Percentiles rank a stretch among this genome's conserved stretches.
Conservation (phyloP, 2,888 invertebrate genomes). For the Tholera decimalis region DNA sequence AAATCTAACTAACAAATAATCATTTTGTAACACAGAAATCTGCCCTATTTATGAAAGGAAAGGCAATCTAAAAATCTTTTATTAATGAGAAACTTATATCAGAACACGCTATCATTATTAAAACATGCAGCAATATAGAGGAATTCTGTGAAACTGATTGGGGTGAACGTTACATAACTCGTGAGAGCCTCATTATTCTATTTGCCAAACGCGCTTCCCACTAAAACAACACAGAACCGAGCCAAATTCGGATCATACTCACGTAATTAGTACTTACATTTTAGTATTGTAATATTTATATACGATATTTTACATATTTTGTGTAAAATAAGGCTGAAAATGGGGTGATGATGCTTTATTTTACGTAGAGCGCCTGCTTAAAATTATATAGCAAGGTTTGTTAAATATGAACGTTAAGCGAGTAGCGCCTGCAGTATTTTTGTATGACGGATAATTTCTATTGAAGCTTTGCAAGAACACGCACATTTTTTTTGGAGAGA, state of each 20-base stretch:
- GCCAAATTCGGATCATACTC: constrained; percentile 73
- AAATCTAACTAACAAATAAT: too few relatives aligned
- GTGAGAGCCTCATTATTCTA: constrained; percentile 74
- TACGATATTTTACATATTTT: constrained; percentile 37
- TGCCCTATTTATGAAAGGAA: too few relatives aligned
- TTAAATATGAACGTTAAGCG: not conserved
- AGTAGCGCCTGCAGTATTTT: constrained; percentile 33
- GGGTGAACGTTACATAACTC: constrained; percentile 60
- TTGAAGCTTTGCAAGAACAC: constrained; percentile 6
- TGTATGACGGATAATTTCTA: constrained; percentile 4
- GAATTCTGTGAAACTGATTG: constrained; percentile 60
- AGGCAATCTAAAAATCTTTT: too few relatives aligned
- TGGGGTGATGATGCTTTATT: constrained; percentile 26
- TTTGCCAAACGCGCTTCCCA: constrained; percentile 76
- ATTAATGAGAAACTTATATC: too few relatives aligned
- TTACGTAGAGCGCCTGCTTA: constrained; percentile 47
- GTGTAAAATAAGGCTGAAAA: constrained; percentile 27
- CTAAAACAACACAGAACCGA: constrained; percentile 72
- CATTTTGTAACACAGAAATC: too few relatives aligned
- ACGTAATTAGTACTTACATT: constrained; percentile 61
- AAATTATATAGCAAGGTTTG: constrained; percentile 50
- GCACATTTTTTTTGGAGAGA: not conserved
- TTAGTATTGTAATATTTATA: constrained; percentile 58
- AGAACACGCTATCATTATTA: constrained; percentile 15
- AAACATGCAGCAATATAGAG: constrained; percentile 28